Percentiles rank a stretch among this genome's conserved stretches.
Evolutionary conservation across 2,113 vertebrate genomes (phyloP).

Genomic region (Lepus americanus): DNA sequence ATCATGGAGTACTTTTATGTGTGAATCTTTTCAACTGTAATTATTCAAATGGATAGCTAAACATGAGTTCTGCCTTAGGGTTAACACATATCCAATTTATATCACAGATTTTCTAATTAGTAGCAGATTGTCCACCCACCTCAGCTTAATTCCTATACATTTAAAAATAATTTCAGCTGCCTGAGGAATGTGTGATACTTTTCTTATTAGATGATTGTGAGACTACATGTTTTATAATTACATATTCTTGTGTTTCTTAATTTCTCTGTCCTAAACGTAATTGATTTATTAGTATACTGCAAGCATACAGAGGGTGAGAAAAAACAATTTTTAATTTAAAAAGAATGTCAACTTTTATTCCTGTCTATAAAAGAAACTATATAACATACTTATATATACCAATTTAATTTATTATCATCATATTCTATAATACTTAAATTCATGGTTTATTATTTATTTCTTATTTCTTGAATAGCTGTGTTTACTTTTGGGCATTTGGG

Average conservation of each 20-base stretch:
- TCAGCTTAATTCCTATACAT: slow-evolving; percentile 49
- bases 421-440: not conserved
- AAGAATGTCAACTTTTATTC: not conserved
- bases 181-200: slow-evolving; percentile 12
- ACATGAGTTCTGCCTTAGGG: slow-evolving; percentile 58
- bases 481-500: no score
- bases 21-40: slow-evolving; percentile 65
- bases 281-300: not conserved
- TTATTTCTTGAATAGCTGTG: not conserved
- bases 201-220: not conserved
- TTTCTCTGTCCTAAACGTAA: not conserved
- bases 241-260: not conserved
- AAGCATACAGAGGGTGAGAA: not conserved
- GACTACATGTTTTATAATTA: not conserved
- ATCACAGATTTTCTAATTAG: slow-evolving; percentile 70
- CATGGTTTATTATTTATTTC: not conserved
- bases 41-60: slow-evolving; percentile 60
- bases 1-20: slow-evolving; percentile 11
- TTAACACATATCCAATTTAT: slow-evolving; percentile 43
- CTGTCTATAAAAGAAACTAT: not conserved
- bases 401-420: not conserved
- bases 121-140: slow-evolving; percentile 26
- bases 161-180: slow-evolving; percentile 63
- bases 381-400: not conserved
- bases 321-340: not conserved